Percentiles rank a stretch among this genome's conserved stretches.
phyloP scores from a whole-genome alignment of 1,140 invertebrate genomes.

The Heterodera carotae region DNA sequence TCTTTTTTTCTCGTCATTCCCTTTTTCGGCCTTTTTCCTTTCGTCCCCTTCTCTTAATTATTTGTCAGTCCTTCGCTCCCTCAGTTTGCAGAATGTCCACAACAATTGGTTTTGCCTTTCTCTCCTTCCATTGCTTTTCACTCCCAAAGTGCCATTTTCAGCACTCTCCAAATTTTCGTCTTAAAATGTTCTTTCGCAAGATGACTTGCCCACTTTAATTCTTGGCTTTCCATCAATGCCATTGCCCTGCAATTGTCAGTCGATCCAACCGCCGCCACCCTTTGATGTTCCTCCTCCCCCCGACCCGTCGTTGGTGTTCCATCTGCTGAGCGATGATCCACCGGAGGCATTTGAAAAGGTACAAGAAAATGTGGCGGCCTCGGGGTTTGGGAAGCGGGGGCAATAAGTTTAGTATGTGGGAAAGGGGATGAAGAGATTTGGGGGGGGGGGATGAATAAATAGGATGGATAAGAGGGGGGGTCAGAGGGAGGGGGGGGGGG shows the following conservation, averaged over 20 bases:
- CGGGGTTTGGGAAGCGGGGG: no score
- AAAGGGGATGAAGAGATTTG: no score
- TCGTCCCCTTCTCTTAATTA: constrained; percentile 8
- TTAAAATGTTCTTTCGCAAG: neutral
- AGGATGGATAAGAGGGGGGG: no score
- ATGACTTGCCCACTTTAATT: constrained; percentile 13
- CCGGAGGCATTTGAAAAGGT: constrained; percentile 22
- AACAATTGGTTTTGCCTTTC: constrained; percentile 22
- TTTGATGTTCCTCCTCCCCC: constrained; percentile 33
- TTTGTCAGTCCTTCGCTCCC: neutral
- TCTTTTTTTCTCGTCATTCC: neutral
- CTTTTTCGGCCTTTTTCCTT: neutral
- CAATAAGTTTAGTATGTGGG: no score
- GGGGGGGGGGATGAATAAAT: no score
- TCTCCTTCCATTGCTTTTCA: neutral
- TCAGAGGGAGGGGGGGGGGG: no score
- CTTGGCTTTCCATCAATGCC: neutral
- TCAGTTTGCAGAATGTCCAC: constrained; percentile 1
- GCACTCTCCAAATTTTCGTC: constrained; percentile 2
- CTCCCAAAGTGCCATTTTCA: neutral
- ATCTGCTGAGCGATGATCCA: constrained; percentile 27
- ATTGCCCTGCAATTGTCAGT: constrained; percentile 20
- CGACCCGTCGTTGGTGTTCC: constrained; percentile 31
- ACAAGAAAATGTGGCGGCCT: neutral
- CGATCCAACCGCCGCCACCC: constrained; percentile 18